Conservation (phyloP, 2,113 vertebrate species). For the Mobula birostris region DNA sequence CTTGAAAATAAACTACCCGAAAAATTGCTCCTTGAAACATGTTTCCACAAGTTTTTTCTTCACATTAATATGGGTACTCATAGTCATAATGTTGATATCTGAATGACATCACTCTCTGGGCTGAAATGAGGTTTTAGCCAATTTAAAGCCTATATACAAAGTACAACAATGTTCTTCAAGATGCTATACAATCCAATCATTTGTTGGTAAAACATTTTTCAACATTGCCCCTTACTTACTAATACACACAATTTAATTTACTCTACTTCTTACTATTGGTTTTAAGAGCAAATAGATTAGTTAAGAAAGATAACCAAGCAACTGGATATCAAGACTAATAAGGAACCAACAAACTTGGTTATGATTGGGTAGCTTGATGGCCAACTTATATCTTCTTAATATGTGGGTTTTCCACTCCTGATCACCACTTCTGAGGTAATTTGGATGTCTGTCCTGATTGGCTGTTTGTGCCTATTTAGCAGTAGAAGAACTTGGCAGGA, state of each 20-base stretch:
- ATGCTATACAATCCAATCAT: not conserved
- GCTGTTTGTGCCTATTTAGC: not conserved
- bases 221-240: not conserved
- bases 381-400: not conserved
- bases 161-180: not conserved
- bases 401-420: not conserved
- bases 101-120: not conserved
- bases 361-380: not conserved
- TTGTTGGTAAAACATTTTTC: not conserved
- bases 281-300: not conserved
- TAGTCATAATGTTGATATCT: not conserved
- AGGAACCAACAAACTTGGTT: not conserved
- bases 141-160: not conserved
- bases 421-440: not conserved
- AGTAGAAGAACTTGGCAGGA: not conserved
- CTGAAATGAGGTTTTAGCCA: not conserved
- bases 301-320: not conserved
- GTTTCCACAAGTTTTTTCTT: not conserved
- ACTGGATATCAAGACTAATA: not conserved
- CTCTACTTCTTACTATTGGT: not conserved
- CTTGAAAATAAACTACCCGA: not conserved
- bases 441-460: not conserved
- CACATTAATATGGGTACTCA: not conserved
- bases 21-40: not conserved
- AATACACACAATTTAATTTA: not conserved